Percentiles rank a stretch among this genome's conserved stretches.
These are phyloP conservation scores for Cylloceria caligata DNA, from an alignment of 2,888 invertebrate species.

Conservation along the genomic window DNA sequence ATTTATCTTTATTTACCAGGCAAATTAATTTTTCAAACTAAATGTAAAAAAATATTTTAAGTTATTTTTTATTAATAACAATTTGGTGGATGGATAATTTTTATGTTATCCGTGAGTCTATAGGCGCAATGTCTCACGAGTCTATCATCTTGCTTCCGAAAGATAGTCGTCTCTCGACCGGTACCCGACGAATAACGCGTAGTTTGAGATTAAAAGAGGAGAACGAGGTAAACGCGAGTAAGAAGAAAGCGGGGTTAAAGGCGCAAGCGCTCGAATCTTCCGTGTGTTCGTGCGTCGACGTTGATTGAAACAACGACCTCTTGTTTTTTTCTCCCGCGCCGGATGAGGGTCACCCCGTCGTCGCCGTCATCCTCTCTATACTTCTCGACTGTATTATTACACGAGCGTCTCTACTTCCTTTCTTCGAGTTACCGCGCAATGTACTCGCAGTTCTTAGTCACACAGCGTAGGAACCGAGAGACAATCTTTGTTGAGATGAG, in stretches of 20 bases:
- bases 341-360: conserved; percentile 65
- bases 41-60: not conserved
- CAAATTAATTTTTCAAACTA: not conserved
- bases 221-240: conserved; percentile 13
- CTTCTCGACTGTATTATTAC: not conserved
- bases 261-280: conserved; percentile 65
- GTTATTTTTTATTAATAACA: not conserved
- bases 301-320: conserved; percentile 73
- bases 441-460: conserved; percentile 5
- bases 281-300: conserved; percentile 65
- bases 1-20: not conserved
- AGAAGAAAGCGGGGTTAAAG: conserved; percentile 28
- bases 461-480: not conserved
- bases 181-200: conserved; percentile 4
- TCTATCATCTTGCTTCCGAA: not conserved
- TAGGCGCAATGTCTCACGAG: not conserved
- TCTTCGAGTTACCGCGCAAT: not conserved
- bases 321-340: conserved; percentile 64
- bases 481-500: not conserved
- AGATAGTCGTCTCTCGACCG: not conserved
- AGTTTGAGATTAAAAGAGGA: conserved; percentile 13
- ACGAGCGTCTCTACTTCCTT: conserved; percentile 20
- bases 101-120: not conserved
- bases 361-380: conserved; percentile 22
- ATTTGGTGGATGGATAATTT: not conserved